A percentile compares a stretch with the other conserved stretches of the same genome.
Conservation (phyloP, 2,888 invertebrate species). For the Acrocyrtus sp. region DNA sequence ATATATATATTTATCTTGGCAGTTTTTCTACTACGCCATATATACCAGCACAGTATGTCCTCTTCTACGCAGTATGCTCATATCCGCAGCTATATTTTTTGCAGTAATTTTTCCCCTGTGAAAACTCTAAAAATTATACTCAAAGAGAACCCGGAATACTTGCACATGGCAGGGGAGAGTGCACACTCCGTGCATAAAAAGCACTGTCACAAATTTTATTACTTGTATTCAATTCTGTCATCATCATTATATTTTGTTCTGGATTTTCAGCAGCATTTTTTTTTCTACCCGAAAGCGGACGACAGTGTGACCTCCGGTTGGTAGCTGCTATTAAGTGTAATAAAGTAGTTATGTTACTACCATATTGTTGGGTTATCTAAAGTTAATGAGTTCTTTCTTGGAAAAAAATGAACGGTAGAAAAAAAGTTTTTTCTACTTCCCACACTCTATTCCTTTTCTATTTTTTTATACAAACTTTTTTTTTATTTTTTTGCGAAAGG, state of each 20-base stretch:
- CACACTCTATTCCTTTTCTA: neutral
- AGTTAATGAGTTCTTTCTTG: constrained; percentile 36
- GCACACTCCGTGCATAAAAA: neutral
- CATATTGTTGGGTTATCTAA: constrained; percentile 35
- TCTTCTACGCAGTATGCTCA: no score
- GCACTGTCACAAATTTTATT: constrained; percentile 21
- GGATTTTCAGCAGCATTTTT: no score
- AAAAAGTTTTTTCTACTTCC: no score
- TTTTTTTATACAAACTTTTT: neutral
- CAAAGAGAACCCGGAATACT: no score
- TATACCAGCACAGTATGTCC: no score
- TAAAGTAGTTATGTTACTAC: constrained; percentile 14
- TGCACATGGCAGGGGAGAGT: no score
- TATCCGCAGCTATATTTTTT: constrained; percentile 4
- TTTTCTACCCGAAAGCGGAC: neutral
- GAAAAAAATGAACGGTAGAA: neutral
- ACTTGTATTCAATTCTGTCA: constrained; percentile 17
- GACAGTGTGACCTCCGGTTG: neutral
- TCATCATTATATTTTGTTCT: neutral
- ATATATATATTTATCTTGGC: neutral
- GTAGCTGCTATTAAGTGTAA: constrained; percentile 14
- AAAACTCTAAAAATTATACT: neutral
- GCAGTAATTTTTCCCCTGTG: neutral
- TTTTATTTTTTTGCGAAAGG: no score
- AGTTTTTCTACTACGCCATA: no score